These are phyloP conservation scores for Amblyopsis hoosieri DNA, from an alignment of 2,797 vertebrate species.

Conservation along the genomic window DNA sequence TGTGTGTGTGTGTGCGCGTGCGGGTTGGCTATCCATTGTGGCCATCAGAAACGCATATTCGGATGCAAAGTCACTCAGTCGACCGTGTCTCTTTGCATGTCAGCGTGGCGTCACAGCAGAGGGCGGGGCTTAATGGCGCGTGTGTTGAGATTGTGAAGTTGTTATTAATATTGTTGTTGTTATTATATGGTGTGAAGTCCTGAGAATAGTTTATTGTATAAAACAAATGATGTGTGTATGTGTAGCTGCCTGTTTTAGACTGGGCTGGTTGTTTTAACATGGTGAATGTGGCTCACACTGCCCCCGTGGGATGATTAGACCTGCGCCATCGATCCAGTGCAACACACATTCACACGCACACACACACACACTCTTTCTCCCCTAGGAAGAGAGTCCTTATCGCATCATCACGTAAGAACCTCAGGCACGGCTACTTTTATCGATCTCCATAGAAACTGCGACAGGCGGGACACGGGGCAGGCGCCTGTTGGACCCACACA, in stretches of 20 bases:
- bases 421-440: slow-evolving; percentile 50
- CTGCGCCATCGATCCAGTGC: slow-evolving; percentile 47
- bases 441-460: slow-evolving; percentile 63
- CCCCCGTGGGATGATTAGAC: slow-evolving; percentile 72
- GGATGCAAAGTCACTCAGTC: slow-evolving; percentile 17
- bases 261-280: slow-evolving; percentile 64
- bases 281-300: slow-evolving; percentile 65
- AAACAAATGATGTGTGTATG: slow-evolving; percentile 16
- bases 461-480: slow-evolving; percentile 18
- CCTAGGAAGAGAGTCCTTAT: slow-evolving; percentile 66
- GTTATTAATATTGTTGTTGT: no score
- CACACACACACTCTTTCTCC: slow-evolving; percentile 25
- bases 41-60: slow-evolving; percentile 17
- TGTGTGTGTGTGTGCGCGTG: slow-evolving; percentile 10
- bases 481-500: slow-evolving; percentile 25
- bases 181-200: background rate
- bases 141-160: background rate
- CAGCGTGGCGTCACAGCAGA: background rate
- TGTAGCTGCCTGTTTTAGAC: slow-evolving; percentile 52
- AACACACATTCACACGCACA: slow-evolving; percentile 29
- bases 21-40: background rate
- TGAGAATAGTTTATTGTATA: background rate
- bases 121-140: background rate
- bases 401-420: slow-evolving; percentile 66
- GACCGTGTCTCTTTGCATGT: slow-evolving; percentile 2